These are phyloP conservation scores for Sturnus vulgaris DNA, from an alignment of 2,113 vertebrate species.

Conservation along the genomic window DNA sequence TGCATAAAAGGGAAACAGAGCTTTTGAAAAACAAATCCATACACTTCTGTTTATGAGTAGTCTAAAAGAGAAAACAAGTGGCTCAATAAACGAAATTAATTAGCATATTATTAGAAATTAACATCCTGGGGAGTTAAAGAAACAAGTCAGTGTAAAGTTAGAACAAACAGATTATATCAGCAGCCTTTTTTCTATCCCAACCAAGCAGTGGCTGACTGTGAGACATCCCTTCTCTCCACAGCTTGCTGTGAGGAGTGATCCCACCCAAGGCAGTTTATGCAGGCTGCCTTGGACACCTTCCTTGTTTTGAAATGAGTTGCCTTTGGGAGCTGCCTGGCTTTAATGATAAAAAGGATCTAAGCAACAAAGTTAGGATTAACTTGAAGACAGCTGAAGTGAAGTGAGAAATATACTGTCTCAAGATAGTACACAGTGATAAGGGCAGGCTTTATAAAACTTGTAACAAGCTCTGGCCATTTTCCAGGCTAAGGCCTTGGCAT, in stretches of 20 bases:
- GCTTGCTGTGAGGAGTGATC: neutral
- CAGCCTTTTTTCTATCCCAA: neutral
- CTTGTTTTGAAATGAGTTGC: neutral
- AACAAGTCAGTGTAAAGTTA: neutral
- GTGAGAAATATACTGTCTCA: neutral
- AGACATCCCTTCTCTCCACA: neutral
- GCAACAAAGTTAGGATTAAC: neutral
- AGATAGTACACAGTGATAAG: neutral
- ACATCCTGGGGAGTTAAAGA: neutral
- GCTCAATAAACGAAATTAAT: neutral
- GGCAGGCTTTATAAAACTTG: neutral
- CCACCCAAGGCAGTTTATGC: neutral
- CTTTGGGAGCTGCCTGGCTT: neutral
- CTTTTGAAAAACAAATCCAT: neutral
- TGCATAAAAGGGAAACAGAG: neutral
- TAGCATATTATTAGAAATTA: neutral
- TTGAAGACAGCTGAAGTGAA: neutral
- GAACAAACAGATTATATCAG: neutral
- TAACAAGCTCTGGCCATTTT: neutral
- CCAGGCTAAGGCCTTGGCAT: neutral
- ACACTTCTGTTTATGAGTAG: neutral
- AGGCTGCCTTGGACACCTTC: neutral
- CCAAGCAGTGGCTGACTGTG: neutral
- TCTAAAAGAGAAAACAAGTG: neutral
- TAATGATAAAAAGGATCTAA: neutral